phyloP scores from a whole-genome alignment of 2,888 invertebrate species.

The Tetranychus piercei region DNA sequence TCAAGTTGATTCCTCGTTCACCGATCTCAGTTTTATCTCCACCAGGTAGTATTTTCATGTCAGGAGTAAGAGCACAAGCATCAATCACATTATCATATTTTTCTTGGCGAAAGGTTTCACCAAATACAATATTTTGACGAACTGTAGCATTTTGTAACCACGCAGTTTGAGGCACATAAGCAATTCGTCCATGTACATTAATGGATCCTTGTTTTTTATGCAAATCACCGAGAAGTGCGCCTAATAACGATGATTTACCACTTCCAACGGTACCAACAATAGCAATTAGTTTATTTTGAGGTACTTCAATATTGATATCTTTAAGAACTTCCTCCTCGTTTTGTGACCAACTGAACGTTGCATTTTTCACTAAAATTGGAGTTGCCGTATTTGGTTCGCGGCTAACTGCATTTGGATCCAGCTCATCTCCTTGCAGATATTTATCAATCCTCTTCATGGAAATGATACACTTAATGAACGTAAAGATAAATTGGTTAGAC shows the following conservation, averaged over 20 bases:
- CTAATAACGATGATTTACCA: slow-evolving; percentile 26
- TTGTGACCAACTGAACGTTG: not conserved
- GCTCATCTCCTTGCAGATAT: slow-evolving; percentile 25
- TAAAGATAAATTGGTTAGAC: slow-evolving; percentile 36
- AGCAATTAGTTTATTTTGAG: slow-evolving; percentile 23
- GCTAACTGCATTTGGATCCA: slow-evolving; percentile 20
- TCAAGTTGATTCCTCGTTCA: slow-evolving; percentile 37
- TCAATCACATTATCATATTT: slow-evolving; percentile 33
- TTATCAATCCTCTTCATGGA: slow-evolving; percentile 57
- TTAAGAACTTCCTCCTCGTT: not conserved
- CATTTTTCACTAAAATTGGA: not conserved
- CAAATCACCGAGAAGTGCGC: slow-evolving; percentile 28
- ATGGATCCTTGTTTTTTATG: slow-evolving; percentile 25
- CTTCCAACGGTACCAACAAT: slow-evolving; percentile 26
- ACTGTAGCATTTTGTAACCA: slow-evolving; percentile 26
- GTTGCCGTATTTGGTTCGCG: not conserved
- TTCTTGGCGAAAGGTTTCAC: slow-evolving; percentile 29
- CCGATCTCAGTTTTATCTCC: slow-evolving; percentile 38
- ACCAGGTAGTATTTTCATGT: slow-evolving; percentile 34
- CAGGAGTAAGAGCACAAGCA: slow-evolving; percentile 36
- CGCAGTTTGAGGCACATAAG: slow-evolving; percentile 20
- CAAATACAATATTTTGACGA: slow-evolving; percentile 36
- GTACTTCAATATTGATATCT: slow-evolving; percentile 23
- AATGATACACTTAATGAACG: not conserved
- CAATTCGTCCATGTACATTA: slow-evolving; percentile 13